A percentile compares a stretch with the other conserved stretches of the same genome.
Conservation (phyloP, 2,113 vertebrate species). For the Lophochroa leadbeateri region DNA sequence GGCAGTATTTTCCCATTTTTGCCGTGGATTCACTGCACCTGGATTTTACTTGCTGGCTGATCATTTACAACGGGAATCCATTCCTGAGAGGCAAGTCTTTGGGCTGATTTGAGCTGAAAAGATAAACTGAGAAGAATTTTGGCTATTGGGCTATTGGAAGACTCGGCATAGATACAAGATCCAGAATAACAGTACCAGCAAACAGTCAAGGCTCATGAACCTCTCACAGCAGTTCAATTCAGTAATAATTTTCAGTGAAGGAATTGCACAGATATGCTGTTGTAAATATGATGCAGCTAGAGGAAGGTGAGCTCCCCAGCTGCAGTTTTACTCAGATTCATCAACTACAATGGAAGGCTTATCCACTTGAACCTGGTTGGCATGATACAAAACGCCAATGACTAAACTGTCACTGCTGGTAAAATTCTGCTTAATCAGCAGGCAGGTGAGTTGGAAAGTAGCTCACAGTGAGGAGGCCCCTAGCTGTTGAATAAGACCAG, state of each 20-base stretch:
- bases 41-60: not conserved
- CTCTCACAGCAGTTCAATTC: not conserved
- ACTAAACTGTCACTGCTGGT: not conserved
- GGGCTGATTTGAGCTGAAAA: not conserved
- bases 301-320: not conserved
- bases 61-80: not conserved
- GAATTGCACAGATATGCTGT: not conserved
- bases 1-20: not conserved
- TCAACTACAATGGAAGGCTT: not conserved
- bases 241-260: not conserved
- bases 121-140: not conserved
- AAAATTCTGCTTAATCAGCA: not conserved
- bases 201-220: not conserved
- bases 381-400: not conserved
- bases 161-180: not conserved
- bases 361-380: not conserved
- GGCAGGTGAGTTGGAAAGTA: not conserved
- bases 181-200: not conserved
- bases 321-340: not conserved
- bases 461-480: not conserved
- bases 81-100: not conserved
- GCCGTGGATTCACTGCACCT: not conserved
- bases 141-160: not conserved
- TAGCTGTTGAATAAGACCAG: not conserved
- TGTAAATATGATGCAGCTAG: not conserved